Evolutionary conservation across 2,888 invertebrate genomes (phyloP), one percentile per base, ranked within the genome.

Genomic region (Heliothis peltigera): DNA sequence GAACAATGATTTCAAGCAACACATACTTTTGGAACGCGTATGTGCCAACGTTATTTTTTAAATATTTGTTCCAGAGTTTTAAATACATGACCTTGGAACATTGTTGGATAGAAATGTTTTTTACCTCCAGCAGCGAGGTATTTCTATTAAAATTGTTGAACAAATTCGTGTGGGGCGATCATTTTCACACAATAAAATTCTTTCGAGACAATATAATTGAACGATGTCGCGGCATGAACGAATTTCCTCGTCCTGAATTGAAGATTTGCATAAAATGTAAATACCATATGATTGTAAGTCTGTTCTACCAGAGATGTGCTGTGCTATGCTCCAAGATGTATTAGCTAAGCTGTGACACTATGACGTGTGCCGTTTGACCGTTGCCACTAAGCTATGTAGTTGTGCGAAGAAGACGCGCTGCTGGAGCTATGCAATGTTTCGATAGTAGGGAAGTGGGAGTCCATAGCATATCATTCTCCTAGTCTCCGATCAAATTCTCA

Each of bases 81-180:
- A 75, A 70, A 71, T 77, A 67, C 49, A 19, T 49, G 67, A 64
- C 64, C 71, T 75, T 54, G 56, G 57, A 64, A 59, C 48, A 48
- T 61, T 56, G 47, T 61, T 52, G 25, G 49, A 21, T 48, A 54
- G 42, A 56, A 57, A 46, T 51, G 32, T 43, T 64, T 64, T 76
- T 64, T 42, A 25, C 17, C 25, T 56, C 28, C 61, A 57, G 56
- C 46, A 44, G n/a, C 43, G 61, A 68, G 69, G 48, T 17, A 60
- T 71, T 69, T 76, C 35, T 46, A 72, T 72, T 52, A 69, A 75
- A 70, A 75, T 66, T 68, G 58, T 69, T 62, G 32, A 25, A 35
- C 32, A 44, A 73, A 58, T 59, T 76, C 39, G 39, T 48, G 56
- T 47, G 59, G 32, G 52, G 53, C 44, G 64, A 57, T 74, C 22